Percentiles rank a stretch among this genome's conserved stretches.
phyloP scores from a whole-genome alignment of 1,140 invertebrate species.

The Zaprionus ghesquierei region DNA sequence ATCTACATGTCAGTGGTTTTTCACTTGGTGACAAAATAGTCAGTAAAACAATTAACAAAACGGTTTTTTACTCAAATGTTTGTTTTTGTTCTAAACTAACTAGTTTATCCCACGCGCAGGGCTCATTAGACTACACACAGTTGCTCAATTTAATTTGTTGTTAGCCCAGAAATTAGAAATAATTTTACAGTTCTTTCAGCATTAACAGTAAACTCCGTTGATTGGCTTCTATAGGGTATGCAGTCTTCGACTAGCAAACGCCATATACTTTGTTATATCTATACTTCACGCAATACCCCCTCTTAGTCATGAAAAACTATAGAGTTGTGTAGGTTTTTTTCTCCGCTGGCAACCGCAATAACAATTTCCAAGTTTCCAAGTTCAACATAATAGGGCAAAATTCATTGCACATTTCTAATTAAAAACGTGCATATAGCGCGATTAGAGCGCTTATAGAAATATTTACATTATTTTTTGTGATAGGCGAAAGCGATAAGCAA shows the following conservation, averaged over 20 bases:
- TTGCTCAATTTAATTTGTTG: too few relatives aligned
- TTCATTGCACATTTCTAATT: constrained; percentile 43
- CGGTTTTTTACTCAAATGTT: background rate
- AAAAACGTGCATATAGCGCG: constrained; percentile 44
- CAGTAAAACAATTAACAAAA: background rate
- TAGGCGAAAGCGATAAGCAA: constrained; percentile 13
- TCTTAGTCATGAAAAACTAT: background rate
- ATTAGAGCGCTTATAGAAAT: constrained; percentile 31
- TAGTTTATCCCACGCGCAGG: background rate
- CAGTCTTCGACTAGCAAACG: background rate
- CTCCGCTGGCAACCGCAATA: background rate
- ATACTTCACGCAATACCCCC: background rate
- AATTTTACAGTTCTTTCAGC: too few relatives aligned
- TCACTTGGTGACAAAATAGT: background rate
- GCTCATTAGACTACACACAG: too few relatives aligned
- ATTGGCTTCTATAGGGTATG: background rate
- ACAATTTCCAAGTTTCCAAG: constrained; percentile 40
- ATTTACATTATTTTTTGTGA: constrained; percentile 16
- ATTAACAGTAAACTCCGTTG: too few relatives aligned
- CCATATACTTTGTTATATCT: background rate
- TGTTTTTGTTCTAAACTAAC: background rate
- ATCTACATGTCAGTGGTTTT: background rate
- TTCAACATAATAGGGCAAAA: constrained; percentile 20
- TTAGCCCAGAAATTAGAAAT: too few relatives aligned
- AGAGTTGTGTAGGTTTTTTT: background rate